Conservation (phyloP, 2,113 vertebrate genomes). For the Datnioides undecimradiatus region DNA sequence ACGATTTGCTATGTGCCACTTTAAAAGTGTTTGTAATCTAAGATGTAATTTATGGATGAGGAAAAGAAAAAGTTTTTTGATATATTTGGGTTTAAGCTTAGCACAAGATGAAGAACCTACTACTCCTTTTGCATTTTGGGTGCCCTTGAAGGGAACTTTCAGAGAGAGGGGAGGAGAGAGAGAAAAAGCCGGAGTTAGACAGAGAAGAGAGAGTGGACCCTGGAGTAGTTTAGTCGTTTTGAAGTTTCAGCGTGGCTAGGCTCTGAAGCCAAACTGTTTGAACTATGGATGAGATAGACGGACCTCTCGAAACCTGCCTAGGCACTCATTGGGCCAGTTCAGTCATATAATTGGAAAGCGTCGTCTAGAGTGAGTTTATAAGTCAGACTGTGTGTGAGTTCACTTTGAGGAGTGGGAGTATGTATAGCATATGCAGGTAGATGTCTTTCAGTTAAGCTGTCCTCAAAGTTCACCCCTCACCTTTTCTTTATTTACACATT, state of each 20-base stretch:
- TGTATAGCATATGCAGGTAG: neutral
- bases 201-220: constrained; percentile 44
- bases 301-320: constrained; percentile 50
- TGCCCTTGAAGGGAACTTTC: constrained; percentile 54
- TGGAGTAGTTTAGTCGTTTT: constrained; percentile 65
- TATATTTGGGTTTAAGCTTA: constrained; percentile 39
- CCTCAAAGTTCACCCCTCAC: constrained; percentile 25
- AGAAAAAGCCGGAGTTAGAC: constrained; percentile 7
- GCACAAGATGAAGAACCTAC: constrained; percentile 42
- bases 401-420: constrained; percentile 4
- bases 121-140: constrained; percentile 50
- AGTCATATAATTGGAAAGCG: constrained; percentile 59
- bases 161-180: constrained; percentile 7
- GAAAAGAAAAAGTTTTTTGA: constrained; percentile 22
- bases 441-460: constrained; percentile 14
- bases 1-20: constrained; percentile 49
- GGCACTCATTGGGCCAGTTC: constrained; percentile 25
- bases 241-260: constrained; percentile 60
- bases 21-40: constrained; percentile 60
- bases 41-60: constrained; percentile 60
- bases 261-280: constrained; percentile 73
- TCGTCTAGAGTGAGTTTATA: constrained; percentile 27
- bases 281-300: constrained; percentile 62
- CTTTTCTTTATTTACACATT: constrained; percentile 2
- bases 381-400: constrained; percentile 27